Evolutionary conservation across 2,797 vertebrate species (phyloP).

Genomic region (Gorsachius magnificus): DNA sequence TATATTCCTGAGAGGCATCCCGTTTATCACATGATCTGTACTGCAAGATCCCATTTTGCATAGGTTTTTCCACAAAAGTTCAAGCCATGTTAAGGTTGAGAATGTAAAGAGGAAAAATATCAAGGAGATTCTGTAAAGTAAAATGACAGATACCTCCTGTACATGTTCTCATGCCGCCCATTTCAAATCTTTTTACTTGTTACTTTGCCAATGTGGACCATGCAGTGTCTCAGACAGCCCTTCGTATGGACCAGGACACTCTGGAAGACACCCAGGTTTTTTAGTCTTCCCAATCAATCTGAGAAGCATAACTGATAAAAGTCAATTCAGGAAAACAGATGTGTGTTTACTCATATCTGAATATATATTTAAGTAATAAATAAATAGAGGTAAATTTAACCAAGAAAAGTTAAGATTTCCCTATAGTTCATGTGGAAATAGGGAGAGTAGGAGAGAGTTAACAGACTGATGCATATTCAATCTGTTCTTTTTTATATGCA

Average conservation of each 20-base stretch:
- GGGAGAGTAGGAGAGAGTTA: neutral
- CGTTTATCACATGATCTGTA: neutral
- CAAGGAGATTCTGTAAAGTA: neutral
- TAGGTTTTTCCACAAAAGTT: slow-evolving; percentile 2
- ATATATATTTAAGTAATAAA: neutral
- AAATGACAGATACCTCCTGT: neutral
- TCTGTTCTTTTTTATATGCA: neutral
- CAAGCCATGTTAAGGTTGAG: neutral
- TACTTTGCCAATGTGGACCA: neutral
- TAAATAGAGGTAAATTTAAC: neutral
- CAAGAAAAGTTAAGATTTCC: neutral
- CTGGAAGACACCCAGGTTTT: neutral
- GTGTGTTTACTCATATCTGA: neutral
- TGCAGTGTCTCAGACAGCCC: neutral
- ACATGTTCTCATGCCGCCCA: neutral
- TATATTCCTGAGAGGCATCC: slow-evolving; percentile 10
- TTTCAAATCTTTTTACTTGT: neutral
- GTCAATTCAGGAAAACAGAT: neutral
- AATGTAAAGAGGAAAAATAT: slow-evolving; percentile 2
- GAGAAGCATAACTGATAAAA: neutral
- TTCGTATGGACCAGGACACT: neutral
- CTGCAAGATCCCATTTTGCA: neutral
- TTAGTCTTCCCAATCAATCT: neutral
- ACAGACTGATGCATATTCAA: neutral
- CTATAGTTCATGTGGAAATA: neutral